phyloP scores from a whole-genome alignment of 2,888 invertebrate species.

The Cephus rjabovi region DNA sequence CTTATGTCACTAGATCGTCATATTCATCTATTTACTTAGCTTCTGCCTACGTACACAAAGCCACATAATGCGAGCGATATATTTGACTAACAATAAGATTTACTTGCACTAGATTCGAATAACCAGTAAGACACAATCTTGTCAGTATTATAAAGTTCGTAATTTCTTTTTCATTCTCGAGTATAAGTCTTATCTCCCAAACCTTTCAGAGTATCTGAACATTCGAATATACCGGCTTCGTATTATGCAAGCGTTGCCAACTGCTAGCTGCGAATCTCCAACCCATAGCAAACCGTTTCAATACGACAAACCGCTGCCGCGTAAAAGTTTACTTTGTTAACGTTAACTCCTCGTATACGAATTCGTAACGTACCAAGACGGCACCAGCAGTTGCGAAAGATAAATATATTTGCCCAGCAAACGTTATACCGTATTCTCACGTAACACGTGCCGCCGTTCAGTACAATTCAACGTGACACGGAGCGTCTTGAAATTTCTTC shows the following conservation, averaged over 20 bases:
- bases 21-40: neutral
- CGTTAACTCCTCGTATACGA: neutral
- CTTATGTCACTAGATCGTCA: neutral
- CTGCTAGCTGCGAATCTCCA: neutral
- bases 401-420: neutral
- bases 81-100: neutral
- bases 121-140: slow-evolving; percentile 7
- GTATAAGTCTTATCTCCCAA: neutral
- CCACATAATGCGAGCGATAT: neutral
- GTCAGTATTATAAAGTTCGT: neutral
- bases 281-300: neutral
- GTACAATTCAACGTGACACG: neutral
- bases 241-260: neutral
- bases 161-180: neutral
- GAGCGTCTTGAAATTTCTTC: neutral
- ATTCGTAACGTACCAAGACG: neutral
- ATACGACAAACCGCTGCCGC: neutral
- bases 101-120: neutral
- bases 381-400: neutral
- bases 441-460: neutral
- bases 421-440: neutral
- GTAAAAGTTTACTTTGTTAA: neutral
- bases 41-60: neutral
- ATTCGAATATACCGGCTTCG: neutral
- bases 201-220: neutral